Conservation (phyloP, 2,797 vertebrate species). For the Peromyscus eremicus region DNA sequence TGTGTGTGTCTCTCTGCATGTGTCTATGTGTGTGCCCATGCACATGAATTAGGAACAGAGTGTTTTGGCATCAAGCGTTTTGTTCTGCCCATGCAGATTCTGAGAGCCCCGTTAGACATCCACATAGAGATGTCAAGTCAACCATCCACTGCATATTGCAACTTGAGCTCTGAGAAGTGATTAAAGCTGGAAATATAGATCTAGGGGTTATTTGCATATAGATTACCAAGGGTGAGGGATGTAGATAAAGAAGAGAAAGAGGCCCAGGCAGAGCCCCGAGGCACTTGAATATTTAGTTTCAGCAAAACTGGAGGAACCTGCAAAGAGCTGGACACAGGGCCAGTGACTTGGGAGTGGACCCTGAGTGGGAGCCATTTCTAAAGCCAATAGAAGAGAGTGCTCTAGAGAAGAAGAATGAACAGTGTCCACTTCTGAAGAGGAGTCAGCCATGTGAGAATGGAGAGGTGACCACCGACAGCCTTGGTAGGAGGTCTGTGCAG, state of each 20-base stretch:
- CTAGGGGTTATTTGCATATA: slow-evolving; percentile 56
- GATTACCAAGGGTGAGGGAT: slow-evolving; percentile 48
- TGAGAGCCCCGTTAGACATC: too few species aligned
- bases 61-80: background rate
- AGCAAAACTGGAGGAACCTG: background rate
- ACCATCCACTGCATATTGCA: background rate
- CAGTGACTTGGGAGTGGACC: background rate
- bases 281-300: background rate
- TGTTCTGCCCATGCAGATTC: background rate
- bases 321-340: background rate
- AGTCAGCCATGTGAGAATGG: background rate
- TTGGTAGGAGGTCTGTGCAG: background rate
- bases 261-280: background rate
- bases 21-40: too few species aligned
- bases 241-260: slow-evolving; percentile 55
- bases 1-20: background rate
- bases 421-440: background rate
- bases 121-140: background rate
- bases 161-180: slow-evolving; percentile 44
- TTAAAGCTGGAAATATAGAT: slow-evolving; percentile 57
- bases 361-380: background rate
- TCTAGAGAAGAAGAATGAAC: background rate
- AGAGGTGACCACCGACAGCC: background rate
- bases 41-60: background rate
- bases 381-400: background rate